A percentile compares a stretch with the other conserved stretches of the same genome.
Conservation (phyloP, 2,888 invertebrate genomes). For the Unio pictorum region DNA sequence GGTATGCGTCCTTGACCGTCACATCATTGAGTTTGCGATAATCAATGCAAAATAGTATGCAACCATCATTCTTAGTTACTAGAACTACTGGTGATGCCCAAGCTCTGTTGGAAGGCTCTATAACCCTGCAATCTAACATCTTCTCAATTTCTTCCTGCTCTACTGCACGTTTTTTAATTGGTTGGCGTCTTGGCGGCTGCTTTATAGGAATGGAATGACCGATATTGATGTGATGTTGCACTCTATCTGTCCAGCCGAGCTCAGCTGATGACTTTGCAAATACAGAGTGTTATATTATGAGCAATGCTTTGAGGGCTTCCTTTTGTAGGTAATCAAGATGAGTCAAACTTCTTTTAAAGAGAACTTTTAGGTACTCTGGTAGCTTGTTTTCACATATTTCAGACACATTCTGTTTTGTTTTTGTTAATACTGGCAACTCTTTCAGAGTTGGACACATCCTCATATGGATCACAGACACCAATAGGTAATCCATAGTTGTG, state of each 20-base stretch:
- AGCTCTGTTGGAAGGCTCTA: slow-evolving; percentile 27
- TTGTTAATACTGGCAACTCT: no score
- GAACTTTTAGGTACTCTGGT: slow-evolving; percentile 5
- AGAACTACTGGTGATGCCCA: slow-evolving; percentile 33
- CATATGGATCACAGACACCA: no score
- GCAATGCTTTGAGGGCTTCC: slow-evolving; percentile 3
- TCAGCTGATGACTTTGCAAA: slow-evolving; percentile 20
- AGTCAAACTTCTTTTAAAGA: slow-evolving; percentile 9
- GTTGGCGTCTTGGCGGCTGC: slow-evolving; percentile 17
- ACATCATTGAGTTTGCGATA: slow-evolving; percentile 28
- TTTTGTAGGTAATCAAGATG: slow-evolving; percentile 7
- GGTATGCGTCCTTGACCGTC: slow-evolving; percentile 26
- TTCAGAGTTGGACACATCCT: no score
- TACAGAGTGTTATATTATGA: slow-evolving; percentile 13
- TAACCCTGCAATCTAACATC: slow-evolving; percentile 25
- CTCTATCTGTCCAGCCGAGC: slow-evolving; percentile 6
- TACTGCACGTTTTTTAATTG: slow-evolving; percentile 10
- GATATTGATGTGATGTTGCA: slow-evolving; percentile 20
- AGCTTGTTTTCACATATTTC: no score
- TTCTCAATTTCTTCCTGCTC: slow-evolving; percentile 13
- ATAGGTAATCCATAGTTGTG: no score
- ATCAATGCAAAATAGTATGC: slow-evolving; percentile 26
- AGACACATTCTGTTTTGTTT: no score
- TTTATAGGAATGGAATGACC: slow-evolving; percentile 14
- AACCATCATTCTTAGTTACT: slow-evolving; percentile 25